Conservation (phyloP, 2,113 vertebrate genomes). For the Gymnorhina tibicen region DNA sequence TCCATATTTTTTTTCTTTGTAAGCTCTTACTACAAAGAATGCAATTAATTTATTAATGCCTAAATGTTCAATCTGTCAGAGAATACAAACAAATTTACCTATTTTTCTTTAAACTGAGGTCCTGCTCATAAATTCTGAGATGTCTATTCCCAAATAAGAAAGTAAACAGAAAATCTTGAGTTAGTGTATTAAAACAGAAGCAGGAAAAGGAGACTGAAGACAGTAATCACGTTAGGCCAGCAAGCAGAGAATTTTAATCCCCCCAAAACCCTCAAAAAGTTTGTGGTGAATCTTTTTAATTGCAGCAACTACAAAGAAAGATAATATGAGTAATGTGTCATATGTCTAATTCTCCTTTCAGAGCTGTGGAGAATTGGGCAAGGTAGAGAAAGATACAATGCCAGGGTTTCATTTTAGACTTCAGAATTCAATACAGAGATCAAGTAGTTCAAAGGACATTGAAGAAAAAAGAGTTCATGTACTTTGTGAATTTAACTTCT, state of each 20-base stretch:
- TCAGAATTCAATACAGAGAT: slow-evolving; percentile 52
- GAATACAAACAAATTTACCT: not conserved
- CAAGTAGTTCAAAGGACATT: slow-evolving; percentile 27
- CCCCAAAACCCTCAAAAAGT: not conserved
- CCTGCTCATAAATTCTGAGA: not conserved
- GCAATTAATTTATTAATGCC: not conserved
- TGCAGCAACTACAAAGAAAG: slow-evolving; percentile 54
- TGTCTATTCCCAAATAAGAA: not conserved
- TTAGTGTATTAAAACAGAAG: not conserved
- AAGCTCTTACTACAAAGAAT: not conserved
- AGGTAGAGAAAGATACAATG: not conserved
- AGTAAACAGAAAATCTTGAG: not conserved
- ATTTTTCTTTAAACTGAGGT: not conserved
- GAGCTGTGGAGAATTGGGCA: slow-evolving; percentile 22
- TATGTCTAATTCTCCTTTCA: slow-evolving; percentile 26
- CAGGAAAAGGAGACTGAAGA: not conserved
- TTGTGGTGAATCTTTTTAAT: slow-evolving; percentile 33
- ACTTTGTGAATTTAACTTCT: not conserved
- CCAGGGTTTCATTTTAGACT: not conserved
- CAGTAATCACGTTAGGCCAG: not conserved
- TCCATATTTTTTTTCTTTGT: not conserved
- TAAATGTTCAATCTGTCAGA: not conserved
- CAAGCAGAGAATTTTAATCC: not conserved
- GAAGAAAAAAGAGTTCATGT: not conserved
- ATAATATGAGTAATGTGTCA: slow-evolving; percentile 17